Percentiles rank a stretch among this genome's conserved stretches.
These are phyloP conservation scores for Acleris laterana DNA, from an alignment of 2,888 invertebrate species.

Conservation along the genomic window DNA sequence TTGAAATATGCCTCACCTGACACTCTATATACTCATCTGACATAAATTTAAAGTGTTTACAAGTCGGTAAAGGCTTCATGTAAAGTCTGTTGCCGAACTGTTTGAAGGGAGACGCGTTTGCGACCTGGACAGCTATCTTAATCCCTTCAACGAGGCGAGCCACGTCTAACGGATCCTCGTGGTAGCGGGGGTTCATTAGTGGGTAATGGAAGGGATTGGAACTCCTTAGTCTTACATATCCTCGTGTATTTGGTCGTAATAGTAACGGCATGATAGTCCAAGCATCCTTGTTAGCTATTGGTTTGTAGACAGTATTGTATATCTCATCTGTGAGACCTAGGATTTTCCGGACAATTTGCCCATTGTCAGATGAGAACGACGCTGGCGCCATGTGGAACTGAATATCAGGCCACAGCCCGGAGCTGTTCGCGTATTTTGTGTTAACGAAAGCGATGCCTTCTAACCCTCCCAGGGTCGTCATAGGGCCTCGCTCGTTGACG, in stretches of 20 bases:
- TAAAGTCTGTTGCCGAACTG: slow-evolving; percentile 92
- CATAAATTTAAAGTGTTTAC: slow-evolving; percentile 88
- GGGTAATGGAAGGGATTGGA: slow-evolving; percentile 95
- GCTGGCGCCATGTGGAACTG: slow-evolving; percentile 97
- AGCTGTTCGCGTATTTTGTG: slow-evolving; percentile 91
- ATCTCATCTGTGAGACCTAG: slow-evolving; percentile 91
- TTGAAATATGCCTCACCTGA: slow-evolving; percentile 92
- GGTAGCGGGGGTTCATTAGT: slow-evolving; percentile 96
- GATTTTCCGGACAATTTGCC: slow-evolving; percentile 89
- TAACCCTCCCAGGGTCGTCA: slow-evolving; percentile 94
- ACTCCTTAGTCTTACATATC: slow-evolving; percentile 89
- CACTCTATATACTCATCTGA: slow-evolving; percentile 95
- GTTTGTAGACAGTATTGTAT: slow-evolving; percentile 91
- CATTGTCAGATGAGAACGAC: slow-evolving; percentile 92
- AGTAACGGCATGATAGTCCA: slow-evolving; percentile 95
- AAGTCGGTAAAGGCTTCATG: slow-evolving; percentile 90
- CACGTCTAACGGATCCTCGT: slow-evolving; percentile 91
- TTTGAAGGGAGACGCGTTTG: slow-evolving; percentile 90
- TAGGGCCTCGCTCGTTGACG: slow-evolving; percentile 90
- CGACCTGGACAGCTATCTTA: slow-evolving; percentile 89
- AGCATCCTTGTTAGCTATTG: slow-evolving; percentile 90
- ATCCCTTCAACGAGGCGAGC: slow-evolving; percentile 93
- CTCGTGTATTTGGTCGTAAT: slow-evolving; percentile 90
- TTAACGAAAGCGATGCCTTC: slow-evolving; percentile 95
- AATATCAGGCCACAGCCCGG: slow-evolving; percentile 93